Evolutionary conservation across 2,888 invertebrate genomes (phyloP).

Genomic region (Orthosia incerta): DNA sequence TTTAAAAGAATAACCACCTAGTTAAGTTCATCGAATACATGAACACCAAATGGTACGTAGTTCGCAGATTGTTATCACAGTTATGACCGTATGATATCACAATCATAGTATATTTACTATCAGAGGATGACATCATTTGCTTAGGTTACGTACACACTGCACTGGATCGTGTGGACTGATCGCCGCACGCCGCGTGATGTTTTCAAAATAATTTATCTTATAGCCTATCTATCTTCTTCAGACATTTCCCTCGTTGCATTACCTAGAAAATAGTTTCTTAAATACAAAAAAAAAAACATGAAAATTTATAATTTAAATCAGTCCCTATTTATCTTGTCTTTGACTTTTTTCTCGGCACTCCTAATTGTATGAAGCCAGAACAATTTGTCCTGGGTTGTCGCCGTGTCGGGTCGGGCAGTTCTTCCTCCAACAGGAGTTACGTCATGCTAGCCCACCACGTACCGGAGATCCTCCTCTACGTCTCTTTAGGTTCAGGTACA

Average conservation of each 20-base stretch:
- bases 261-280: constrained; percentile 4
- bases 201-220: constrained; percentile 40
- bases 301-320: not conserved
- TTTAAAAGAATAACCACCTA: constrained; percentile 13
- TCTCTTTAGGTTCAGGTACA: too few species aligned
- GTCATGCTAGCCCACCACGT: too few species aligned
- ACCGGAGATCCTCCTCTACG: too few species aligned
- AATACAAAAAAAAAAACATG: not conserved
- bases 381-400: too few species aligned
- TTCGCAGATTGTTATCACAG: constrained; percentile 65
- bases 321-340: constrained; percentile 8
- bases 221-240: not conserved
- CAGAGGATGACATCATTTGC: constrained; percentile 65
- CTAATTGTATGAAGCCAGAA: too few species aligned
- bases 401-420: too few species aligned
- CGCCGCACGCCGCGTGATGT: constrained; percentile 27
- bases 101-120: constrained; percentile 64
- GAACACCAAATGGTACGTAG: constrained; percentile 18
- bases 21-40: constrained; percentile 18
- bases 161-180: constrained; percentile 44
- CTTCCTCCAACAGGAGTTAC: too few species aligned
- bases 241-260: constrained; percentile 18
- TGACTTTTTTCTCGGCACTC: not conserved
- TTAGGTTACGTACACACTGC: constrained; percentile 58
- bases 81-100: constrained; percentile 48